Evolutionary conservation across 2,888 invertebrate genomes (phyloP), one percentile per base, ranked within the genome.

Genomic region (Trimorus sp.): DNA sequence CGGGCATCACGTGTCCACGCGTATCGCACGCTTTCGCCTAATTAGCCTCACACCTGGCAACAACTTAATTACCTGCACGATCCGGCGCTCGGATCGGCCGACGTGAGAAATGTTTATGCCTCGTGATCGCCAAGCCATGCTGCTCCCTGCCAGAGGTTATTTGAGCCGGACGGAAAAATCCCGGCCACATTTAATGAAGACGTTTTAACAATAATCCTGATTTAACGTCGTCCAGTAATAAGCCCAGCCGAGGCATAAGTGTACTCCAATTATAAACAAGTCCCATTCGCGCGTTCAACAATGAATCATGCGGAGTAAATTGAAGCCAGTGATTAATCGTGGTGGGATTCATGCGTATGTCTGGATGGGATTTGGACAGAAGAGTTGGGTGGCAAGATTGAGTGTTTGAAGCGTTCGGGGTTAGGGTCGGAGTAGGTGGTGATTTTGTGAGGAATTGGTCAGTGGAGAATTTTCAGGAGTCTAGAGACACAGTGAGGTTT

Each of bases 51-150:
- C 82, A 79, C 83, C 81, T 69, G 70, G 75, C 66, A 81, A 83
- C 81, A 77, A 79, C 83, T 82, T 83, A 82, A 83, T 83, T 83
- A 83, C 79, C 74, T 73, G 73, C 79, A 81, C 82, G 82, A 84
- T 75, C 65, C 75, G 56, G 45, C 81, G 62, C 65, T 66, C 74
- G 62, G 60, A 63, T 79, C 68, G 65, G 73, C 40, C 40, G 40
- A 40, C 58, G 71, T 38, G 70, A 48, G 73, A 76, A 75, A 79
- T 76, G 73, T 82, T 79, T 73, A 76, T 79, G 53, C 48, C 68
- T 62, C 70, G 54, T 68, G 66, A 74, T 78, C 70, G 54, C 59
- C 58, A 16, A 51, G 73, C 76, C 68, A 69, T 54, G 75, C 63
- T 58, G 58, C 53, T 45, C 12, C 15, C n/a, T n/a, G 75, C 62